phyloP scores from a whole-genome alignment of 2,113 vertebrate genomes.

The Brienomyrus brachyistius region DNA sequence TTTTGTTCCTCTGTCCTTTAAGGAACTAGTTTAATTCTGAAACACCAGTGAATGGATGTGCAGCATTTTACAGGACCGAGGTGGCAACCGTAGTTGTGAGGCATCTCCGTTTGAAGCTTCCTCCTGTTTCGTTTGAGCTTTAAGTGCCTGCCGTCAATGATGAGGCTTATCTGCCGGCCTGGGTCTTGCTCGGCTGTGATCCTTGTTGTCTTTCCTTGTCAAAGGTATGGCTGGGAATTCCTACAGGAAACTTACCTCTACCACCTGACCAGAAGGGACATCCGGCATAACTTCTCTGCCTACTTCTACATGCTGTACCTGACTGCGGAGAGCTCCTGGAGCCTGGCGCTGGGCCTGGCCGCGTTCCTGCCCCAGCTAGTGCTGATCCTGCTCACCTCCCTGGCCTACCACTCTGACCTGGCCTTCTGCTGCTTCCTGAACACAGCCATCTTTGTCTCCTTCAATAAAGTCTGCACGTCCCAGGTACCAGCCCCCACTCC shows the following conservation, averaged over 20 bases:
- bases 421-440: conserved; percentile 84
- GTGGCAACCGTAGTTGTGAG: too few relatives aligned
- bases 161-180: not conserved
- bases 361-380: conserved; percentile 80
- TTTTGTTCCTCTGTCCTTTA: too few relatives aligned
- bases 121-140: not conserved
- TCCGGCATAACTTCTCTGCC: conserved; percentile 89
- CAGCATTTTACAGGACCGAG: too few relatives aligned
- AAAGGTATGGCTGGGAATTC: conserved; percentile 82
- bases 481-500: conserved; percentile 54
- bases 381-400: conserved; percentile 65
- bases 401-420: conserved; percentile 73
- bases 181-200: not conserved
- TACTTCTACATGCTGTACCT: conserved; percentile 96
- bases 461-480: conserved; percentile 98
- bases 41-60: too few relatives aligned
- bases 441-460: conserved; percentile 82
- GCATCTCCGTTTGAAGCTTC: not conserved
- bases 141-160: not conserved
- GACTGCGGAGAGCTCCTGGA: conserved; percentile 77
- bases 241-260: conserved; percentile 86
- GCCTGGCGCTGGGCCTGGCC: conserved; percentile 64
- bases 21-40: too few relatives aligned
- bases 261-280: conserved; percentile 85
- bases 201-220: not conserved